These are phyloP conservation scores for Coracias cyanogaster DNA, from an alignment of 2,797 vertebrate genomes.

Conservation along the genomic window DNA sequence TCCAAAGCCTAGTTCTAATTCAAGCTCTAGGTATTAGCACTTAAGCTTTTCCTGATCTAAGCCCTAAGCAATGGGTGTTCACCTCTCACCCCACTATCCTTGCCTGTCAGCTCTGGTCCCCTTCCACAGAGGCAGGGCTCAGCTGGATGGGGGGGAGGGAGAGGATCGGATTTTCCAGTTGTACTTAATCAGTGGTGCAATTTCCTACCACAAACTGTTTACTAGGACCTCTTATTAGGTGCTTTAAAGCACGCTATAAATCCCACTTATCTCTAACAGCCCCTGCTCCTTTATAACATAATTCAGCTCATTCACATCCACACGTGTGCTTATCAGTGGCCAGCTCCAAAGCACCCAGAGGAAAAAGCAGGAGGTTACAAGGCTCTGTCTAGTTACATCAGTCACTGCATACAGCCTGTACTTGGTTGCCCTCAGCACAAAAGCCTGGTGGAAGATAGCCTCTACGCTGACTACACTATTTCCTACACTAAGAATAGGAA, in stretches of 20 bases:
- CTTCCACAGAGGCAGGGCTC: not conserved
- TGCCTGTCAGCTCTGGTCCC: not conserved
- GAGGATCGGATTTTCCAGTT: not conserved
- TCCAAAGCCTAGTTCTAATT: constrained; percentile 38
- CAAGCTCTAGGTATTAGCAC: constrained; percentile 20
- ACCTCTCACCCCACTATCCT: not conserved
- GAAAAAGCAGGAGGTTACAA: not conserved
- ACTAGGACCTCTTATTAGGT: not conserved
- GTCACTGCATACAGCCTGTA: not conserved
- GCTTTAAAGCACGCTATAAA: not conserved
- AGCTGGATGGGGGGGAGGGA: not conserved
- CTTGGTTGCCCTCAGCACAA: not conserved
- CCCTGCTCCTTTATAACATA: not conserved
- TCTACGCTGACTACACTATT: not conserved
- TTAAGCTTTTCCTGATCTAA: constrained; percentile 27
- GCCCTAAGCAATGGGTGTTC: not conserved
- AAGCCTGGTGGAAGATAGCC: not conserved
- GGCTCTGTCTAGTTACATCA: not conserved
- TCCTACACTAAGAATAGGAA: not conserved
- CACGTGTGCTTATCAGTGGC: not conserved
- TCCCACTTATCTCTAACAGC: not conserved
- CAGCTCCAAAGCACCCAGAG: not conserved
- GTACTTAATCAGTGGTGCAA: not conserved
- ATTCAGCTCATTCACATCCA: not conserved
- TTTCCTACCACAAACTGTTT: not conserved